These are phyloP conservation scores for Carduelis carduelis DNA, from an alignment of 2,797 vertebrate genomes.

Conservation along the genomic window DNA sequence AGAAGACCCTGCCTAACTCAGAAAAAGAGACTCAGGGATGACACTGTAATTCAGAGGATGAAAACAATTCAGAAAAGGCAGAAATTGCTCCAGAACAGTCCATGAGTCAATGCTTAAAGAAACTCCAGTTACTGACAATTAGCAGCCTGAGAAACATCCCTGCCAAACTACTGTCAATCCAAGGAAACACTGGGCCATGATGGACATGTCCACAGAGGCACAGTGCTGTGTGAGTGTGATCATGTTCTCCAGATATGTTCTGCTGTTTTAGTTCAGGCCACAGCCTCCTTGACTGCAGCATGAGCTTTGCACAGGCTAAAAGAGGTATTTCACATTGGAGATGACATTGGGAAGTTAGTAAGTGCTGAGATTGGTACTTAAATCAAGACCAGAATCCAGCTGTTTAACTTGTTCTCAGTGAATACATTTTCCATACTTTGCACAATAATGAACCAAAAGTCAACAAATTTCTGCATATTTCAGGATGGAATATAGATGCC, in stretches of 20 bases:
- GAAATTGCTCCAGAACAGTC: background rate
- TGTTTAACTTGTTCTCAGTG: background rate
- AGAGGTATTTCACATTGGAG: background rate
- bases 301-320: background rate
- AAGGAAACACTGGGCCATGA: background rate
- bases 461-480: background rate
- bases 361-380: constrained; percentile 6
- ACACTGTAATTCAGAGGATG: background rate
- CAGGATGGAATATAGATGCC: background rate
- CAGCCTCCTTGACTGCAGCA: background rate
- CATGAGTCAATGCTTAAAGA: background rate
- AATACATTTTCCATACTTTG: background rate
- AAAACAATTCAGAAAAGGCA: background rate
- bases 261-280: background rate
- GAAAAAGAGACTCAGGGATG: background rate
- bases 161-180: background rate
- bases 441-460: background rate
- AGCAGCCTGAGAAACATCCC: background rate
- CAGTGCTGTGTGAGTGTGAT: background rate
- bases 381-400: constrained; percentile 8
- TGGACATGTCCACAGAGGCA: background rate
- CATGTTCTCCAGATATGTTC: background rate
- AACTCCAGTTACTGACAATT: background rate
- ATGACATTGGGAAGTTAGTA: background rate
- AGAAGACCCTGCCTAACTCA: background rate